Percentiles rank a stretch among this genome's conserved stretches.
Conservation (phyloP, 2,113 vertebrate species). For the Odontesthes bonariensis region DNA sequence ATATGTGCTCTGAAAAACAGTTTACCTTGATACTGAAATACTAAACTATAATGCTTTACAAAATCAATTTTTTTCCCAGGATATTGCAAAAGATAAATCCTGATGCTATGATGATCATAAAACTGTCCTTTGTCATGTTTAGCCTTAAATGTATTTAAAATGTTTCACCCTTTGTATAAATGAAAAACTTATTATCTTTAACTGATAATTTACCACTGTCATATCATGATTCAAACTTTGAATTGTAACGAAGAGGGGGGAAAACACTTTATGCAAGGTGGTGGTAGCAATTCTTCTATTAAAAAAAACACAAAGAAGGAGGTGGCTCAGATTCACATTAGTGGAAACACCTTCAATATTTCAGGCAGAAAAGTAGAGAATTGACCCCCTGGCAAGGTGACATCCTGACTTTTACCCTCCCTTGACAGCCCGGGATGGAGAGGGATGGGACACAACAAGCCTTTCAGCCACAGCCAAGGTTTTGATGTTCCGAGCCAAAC, state of each 20-base stretch:
- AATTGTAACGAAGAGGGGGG: neutral
- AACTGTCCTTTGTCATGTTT: neutral
- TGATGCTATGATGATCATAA: neutral
- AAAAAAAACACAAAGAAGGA: constrained; percentile 35
- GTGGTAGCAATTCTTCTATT: neutral
- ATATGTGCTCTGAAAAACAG: neutral
- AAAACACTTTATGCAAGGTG: too few relatives aligned
- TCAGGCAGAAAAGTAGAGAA: constrained; percentile 57
- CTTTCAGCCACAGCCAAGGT: constrained; percentile 80
- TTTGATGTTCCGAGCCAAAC: constrained; percentile 80
- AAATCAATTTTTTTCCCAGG: neutral
- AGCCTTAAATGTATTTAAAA: too few relatives aligned
- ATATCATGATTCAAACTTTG: too few relatives aligned
- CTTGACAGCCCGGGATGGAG: constrained; percentile 59
- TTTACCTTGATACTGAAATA: neutral
- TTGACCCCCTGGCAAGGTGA: constrained; percentile 79
- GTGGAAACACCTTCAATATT: constrained; percentile 53
- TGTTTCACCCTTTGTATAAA: neutral
- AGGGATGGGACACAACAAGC: constrained; percentile 67
- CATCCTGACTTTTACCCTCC: constrained; percentile 71
- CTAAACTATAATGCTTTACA: too few relatives aligned
- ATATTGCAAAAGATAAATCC: too few relatives aligned
- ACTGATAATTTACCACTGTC: neutral
- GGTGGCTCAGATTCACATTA: constrained; percentile 40
- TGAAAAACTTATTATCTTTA: too few relatives aligned